Evolutionary conservation across 2,113 vertebrate genomes (phyloP), one percentile per base, ranked within the genome.

Genomic region (Daubentonia madagascariensis): DNA sequence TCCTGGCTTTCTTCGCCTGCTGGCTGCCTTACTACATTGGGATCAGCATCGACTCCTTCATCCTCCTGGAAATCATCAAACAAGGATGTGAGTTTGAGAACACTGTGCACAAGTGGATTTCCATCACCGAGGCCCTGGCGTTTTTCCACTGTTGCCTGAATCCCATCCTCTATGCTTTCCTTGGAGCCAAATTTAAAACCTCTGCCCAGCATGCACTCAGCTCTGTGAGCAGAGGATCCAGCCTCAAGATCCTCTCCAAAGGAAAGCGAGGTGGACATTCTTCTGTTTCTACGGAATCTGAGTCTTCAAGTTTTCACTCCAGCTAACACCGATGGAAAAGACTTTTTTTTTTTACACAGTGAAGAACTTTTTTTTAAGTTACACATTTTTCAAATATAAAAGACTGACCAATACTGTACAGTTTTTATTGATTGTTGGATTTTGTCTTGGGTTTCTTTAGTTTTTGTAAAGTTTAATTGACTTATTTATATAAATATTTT

Each of bases 121-220:
- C 99, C 65, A 98, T 99, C 95, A 99, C 99, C 0, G 99, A 99
- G 98, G 99, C 99, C 0, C 97, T 99, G 37, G 99, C 99, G 0
- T 99, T 99, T 97, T 99, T 99, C 97, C 99, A 99, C 98, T 99
- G 99, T 98, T 99, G 99, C 98, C 99, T 99, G 81, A 99, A 99
- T 97, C 99, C 99, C 37, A 99, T 99, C 97, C 99, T 99, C 25
- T 99, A 99, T 4, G 99, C 99, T 73, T 99, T 99, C 98, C 98
- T 99, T 78, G 99, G 99, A 57, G 99, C 99, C 81, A 99, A 99
- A 96, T 99, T 99, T 98, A 99, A 99, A 98, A 99, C 99, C 81
- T 99, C 99, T 0, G 99, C 99, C 85, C 99, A 99, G 94, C 99
- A 98, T 3, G 99, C 99, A 3, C 98, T 99, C 97, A 99, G 99